Evolutionary conservation across 2,113 vertebrate species (phyloP), one percentile per base, ranked within the genome.

Genomic region (Thermophis baileyi): DNA sequence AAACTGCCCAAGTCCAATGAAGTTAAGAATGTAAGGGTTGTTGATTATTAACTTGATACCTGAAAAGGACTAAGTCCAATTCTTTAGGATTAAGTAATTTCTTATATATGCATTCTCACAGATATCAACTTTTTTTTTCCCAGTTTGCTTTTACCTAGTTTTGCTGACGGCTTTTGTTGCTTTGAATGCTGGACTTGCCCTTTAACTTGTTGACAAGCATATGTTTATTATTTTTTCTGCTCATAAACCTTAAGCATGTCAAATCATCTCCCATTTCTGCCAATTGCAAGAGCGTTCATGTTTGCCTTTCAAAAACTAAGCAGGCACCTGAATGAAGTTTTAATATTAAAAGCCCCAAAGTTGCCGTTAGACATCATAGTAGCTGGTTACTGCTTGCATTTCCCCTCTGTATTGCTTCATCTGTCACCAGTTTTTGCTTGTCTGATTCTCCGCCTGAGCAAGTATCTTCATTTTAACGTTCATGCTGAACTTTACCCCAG

Each of bases 401-500:
- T 2, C n/a, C 91, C 40, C 91, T 74, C 87, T 85, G 30, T 0
- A 5, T 57, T 0, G 30, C 81, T 92, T 89, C 49, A 2, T 3
- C 0, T 0, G 85, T 40, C 4, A 44, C 3, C 51, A 54, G 6
- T 47, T 94, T 85, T 53, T 92, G 60, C 91, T 96, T 49, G 91
- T 96, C 91, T 90, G 95, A 91, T 87, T 89, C 90, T 96, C 89
- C 93, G 91, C 94, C 91, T 44, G 93, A 91, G 47, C 89, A 90
- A 91, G 91, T 1, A 0, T 54, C 92, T 93, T 95, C 95, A 96
- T 93, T 97, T 96, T 96, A 93, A 92, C 95, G 89, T 0, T 74
- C 93, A 35, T 91, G 94, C 20, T 97, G 94, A 96, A 95, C 97
- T 96, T 96, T 96, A 25, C 46, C 87, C 98, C 46, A 97, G 7